Evolutionary conservation across 2,888 invertebrate genomes (phyloP).

Genomic region (Brachyopa scutellaris): DNA sequence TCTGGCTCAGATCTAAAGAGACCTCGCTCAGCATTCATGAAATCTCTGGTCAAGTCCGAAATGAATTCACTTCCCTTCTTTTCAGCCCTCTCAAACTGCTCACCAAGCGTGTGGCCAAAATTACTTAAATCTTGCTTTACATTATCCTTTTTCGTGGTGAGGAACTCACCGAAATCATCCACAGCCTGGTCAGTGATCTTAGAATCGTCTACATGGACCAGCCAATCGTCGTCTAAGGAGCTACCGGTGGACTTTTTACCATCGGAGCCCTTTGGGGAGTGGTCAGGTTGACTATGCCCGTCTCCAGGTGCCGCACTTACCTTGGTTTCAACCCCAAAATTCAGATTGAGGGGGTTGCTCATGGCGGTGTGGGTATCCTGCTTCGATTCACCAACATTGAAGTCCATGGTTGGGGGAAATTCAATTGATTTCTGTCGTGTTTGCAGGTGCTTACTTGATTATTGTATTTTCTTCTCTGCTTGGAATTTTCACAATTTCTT

Average conservation of each 20-base stretch:
- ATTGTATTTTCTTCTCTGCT: neutral
- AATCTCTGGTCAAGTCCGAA: slow-evolving; percentile 77
- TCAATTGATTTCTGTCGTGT: slow-evolving; percentile 47
- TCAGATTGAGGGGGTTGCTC: slow-evolving; percentile 76
- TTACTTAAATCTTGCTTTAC: slow-evolving; percentile 34
- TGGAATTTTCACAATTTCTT: neutral
- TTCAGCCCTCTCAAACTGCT: slow-evolving; percentile 58
- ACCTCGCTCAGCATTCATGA: slow-evolving; percentile 79
- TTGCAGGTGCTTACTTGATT: slow-evolving; percentile 10
- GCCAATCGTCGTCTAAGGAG: slow-evolving; percentile 78
- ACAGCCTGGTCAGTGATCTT: slow-evolving; percentile 77
- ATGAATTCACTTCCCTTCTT: slow-evolving; percentile 75
- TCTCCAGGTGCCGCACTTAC: slow-evolving; percentile 52
- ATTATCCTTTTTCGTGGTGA: slow-evolving; percentile 74
- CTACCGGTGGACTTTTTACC: slow-evolving; percentile 77
- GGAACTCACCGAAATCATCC: slow-evolving; percentile 77
- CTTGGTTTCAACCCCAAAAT: slow-evolving; percentile 75
- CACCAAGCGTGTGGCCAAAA: slow-evolving; percentile 47
- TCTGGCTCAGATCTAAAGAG: slow-evolving; percentile 68
- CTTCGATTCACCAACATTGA: slow-evolving; percentile 76
- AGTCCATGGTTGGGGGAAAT: slow-evolving; percentile 76
- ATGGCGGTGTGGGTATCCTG: slow-evolving; percentile 78
- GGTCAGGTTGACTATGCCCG: slow-evolving; percentile 53
- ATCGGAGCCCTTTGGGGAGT: slow-evolving; percentile 67
- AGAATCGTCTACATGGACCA: slow-evolving; percentile 78